These are phyloP conservation scores for Sycophila texana DNA, from an alignment of 2,888 invertebrate species.

Conservation along the genomic window DNA sequence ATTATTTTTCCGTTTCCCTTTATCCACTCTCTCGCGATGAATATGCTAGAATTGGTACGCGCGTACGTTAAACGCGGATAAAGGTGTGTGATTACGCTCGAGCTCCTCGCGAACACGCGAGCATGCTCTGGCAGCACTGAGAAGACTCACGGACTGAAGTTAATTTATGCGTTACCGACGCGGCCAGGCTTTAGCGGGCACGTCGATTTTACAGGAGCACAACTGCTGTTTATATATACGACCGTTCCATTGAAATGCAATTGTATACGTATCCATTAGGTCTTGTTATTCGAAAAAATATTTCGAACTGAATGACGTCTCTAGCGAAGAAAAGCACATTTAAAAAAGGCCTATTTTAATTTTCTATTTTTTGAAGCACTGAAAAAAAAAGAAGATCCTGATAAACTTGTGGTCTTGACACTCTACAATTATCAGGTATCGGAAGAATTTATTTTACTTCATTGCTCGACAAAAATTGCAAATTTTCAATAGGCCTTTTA, in stretches of 20 bases:
- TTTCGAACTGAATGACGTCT: too few species aligned
- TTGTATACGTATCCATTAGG: background rate
- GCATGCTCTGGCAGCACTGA: background rate
- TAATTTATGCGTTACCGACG: constrained; percentile 23
- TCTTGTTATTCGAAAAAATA: too few species aligned
- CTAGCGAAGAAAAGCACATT: too few species aligned
- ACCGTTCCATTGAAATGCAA: background rate
- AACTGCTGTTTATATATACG: background rate
- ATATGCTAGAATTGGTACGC: background rate
- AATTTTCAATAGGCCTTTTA: too few species aligned
- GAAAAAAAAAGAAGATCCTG: too few species aligned
- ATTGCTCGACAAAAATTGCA: too few species aligned
- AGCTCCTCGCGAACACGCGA: constrained; percentile 14
- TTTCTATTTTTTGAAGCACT: too few species aligned
- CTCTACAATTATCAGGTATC: too few species aligned
- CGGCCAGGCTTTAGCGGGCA: constrained; percentile 47
- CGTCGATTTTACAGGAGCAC: constrained; percentile 38
- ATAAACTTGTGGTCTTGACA: too few species aligned
- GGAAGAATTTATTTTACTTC: too few species aligned
- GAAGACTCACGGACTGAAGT: background rate
- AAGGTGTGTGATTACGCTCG: constrained; percentile 20
- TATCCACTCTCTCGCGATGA: background rate
- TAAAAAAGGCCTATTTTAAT: too few species aligned
- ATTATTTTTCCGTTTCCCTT: background rate
- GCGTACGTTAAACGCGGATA: constrained; percentile 29